phyloP scores from a whole-genome alignment of 2,888 invertebrate genomes.

The Cheilosia scutellata region DNA sequence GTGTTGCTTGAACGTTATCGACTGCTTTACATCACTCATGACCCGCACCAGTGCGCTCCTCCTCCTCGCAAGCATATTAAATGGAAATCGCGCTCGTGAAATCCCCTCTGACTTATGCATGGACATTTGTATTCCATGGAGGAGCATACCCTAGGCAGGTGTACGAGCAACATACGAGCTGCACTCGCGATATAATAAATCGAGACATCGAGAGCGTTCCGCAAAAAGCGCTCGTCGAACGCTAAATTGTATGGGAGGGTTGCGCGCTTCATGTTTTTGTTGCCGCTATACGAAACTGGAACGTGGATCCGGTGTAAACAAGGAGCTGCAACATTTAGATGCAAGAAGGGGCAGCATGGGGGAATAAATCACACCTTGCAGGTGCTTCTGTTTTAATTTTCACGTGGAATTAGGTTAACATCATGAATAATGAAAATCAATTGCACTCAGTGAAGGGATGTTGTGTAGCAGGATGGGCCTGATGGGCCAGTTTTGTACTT shows the following conservation, averaged over 20 bases:
- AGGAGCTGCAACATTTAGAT: constrained; percentile 17
- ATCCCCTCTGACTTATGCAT: constrained; percentile 72
- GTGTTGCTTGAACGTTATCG: constrained; percentile 72
- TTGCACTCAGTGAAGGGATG: neutral
- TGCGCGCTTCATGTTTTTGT: constrained; percentile 9
- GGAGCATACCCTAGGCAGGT: constrained; percentile 52
- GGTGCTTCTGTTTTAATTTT: constrained; percentile 72
- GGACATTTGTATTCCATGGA: constrained; percentile 62
- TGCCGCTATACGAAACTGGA: constrained; percentile 46
- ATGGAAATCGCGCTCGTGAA: constrained; percentile 63
- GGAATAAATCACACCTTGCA: constrained; percentile 70
- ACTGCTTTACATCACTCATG: constrained; percentile 67
- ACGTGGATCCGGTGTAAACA: constrained; percentile 70
- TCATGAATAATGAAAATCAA: constrained; percentile 68
- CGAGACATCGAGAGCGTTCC: constrained; percentile 62
- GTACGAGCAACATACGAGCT: constrained; percentile 33
- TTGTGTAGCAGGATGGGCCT: neutral
- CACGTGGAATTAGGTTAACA: constrained; percentile 70
- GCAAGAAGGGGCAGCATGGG: constrained; percentile 11
- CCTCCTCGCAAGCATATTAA: constrained; percentile 53
- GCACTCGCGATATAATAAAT: constrained; percentile 72
- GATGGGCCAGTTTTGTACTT: neutral
- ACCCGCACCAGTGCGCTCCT: constrained; percentile 8
- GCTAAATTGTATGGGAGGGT: constrained; percentile 16
- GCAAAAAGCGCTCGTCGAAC: constrained; percentile 55